phyloP scores from a whole-genome alignment of 2,888 invertebrate species.

The Hydraecia micacea region DNA sequence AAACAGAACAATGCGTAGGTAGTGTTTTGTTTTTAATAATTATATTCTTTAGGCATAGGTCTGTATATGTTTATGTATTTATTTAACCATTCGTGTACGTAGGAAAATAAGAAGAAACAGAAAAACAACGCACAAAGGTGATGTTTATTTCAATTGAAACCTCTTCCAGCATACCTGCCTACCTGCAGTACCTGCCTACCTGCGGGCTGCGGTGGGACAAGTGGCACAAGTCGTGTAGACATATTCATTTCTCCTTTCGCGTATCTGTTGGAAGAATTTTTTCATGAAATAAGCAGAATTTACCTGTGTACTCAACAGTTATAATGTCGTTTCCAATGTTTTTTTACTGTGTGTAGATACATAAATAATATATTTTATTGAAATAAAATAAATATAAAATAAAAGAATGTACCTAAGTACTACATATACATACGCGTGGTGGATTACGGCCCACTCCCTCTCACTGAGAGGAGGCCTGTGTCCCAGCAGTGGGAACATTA shows the following conservation, averaged over 20 bases:
- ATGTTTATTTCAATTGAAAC: background rate
- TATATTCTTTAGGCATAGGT: background rate
- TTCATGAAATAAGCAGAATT: background rate
- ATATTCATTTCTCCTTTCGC: background rate
- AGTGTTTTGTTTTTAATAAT: background rate
- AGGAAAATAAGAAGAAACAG: background rate
- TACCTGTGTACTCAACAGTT: background rate
- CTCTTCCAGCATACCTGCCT: background rate
- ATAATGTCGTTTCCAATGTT: background rate
- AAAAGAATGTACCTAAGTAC: no score
- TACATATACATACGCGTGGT: no score
- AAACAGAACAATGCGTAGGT: conserved; percentile 10
- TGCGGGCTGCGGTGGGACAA: no score
- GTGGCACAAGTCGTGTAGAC: background rate
- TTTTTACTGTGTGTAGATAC: no score
- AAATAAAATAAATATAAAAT: no score
- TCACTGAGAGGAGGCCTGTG: no score
- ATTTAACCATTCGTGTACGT: background rate
- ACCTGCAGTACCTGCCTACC: no score
- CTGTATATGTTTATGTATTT: background rate
- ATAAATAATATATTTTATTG: no score
- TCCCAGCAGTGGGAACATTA: no score
- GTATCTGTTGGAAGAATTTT: no score
- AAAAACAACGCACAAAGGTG: conserved; percentile 1
- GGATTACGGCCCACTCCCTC: no score